Evolutionary conservation across 2,888 invertebrate species (phyloP).

Genomic region (Zhuqinia jingwanae): DNA sequence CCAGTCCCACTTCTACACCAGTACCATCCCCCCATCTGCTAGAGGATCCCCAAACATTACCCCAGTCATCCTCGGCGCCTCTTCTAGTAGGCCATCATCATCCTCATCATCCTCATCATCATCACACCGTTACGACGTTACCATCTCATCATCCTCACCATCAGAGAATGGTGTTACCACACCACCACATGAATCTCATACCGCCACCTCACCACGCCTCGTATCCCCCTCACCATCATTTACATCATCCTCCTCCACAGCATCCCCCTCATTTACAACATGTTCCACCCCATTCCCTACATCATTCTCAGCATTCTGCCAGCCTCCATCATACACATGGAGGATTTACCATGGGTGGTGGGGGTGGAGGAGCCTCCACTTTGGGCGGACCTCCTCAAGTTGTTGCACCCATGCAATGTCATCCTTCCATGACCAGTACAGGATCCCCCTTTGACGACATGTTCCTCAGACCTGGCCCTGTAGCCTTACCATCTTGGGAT

Average conservation of each 20-base stretch:
- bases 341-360: neutral
- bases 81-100: constrained; percentile 48
- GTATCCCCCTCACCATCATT: constrained; percentile 80
- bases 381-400: constrained; percentile 36
- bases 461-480: constrained; percentile 87
- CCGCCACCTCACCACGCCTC: constrained; percentile 83
- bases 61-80: constrained; percentile 65
- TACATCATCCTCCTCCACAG: constrained; percentile 49
- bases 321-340: too few species aligned
- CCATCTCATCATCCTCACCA: constrained; percentile 52
- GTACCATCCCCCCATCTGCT: constrained; percentile 33
- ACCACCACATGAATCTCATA: constrained; percentile 93
- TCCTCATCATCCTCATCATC: constrained; percentile 49
- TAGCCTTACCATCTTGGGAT: constrained; percentile 89
- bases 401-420: constrained; percentile 62
- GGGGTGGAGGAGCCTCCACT: constrained; percentile 10
- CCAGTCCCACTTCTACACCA: neutral
- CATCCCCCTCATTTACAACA: constrained; percentile 46
- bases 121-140: too few species aligned
- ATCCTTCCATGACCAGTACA: constrained; percentile 55
- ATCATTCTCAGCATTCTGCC: constrained; percentile 43
- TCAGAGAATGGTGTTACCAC: constrained; percentile 79
- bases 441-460: constrained; percentile 88
- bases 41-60: constrained; percentile 62
- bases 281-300: constrained; percentile 30